Evolutionary conservation across 2,797 vertebrate species (phyloP).

Genomic region (Neopelma chrysocephalum): DNA sequence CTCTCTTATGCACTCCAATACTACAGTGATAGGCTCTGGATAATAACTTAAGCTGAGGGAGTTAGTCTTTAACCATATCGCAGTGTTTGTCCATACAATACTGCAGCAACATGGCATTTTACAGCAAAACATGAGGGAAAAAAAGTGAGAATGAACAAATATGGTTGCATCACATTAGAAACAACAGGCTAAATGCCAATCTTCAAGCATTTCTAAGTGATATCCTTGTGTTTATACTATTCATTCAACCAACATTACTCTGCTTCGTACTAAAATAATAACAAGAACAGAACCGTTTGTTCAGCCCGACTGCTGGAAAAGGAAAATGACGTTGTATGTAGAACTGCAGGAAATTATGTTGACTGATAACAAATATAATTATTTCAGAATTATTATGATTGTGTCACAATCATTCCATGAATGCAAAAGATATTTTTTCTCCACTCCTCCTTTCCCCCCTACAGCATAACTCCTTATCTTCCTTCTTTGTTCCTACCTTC

Average conservation of each 20-base stretch:
- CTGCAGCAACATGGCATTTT: not conserved
- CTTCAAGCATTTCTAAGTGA: slow-evolving; percentile 50
- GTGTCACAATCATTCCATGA: slow-evolving; percentile 56
- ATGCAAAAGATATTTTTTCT: slow-evolving; percentile 54
- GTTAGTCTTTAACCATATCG: slow-evolving; percentile 27
- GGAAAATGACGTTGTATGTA: slow-evolving; percentile 38
- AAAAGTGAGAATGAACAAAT: slow-evolving; percentile 36
- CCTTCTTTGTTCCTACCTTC: slow-evolving; percentile 49
- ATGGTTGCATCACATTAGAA: not conserved
- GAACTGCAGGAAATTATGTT: slow-evolving; percentile 72
- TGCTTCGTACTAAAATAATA: slow-evolving; percentile 61
- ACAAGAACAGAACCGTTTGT: slow-evolving; percentile 61
- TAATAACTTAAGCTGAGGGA: slow-evolving; percentile 9
- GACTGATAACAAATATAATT: slow-evolving; percentile 76
- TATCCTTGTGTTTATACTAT: slow-evolving; percentile 58
- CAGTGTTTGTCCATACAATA: not conserved
- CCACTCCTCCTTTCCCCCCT: not conserved
- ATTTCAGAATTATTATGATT: slow-evolving; percentile 67
- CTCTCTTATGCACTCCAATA: not conserved
- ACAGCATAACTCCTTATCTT: slow-evolving; percentile 44
- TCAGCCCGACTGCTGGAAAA: slow-evolving; percentile 60
- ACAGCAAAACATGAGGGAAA: slow-evolving; percentile 6
- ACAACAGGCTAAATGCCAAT: slow-evolving; percentile 37
- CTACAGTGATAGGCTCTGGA: not conserved
- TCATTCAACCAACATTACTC: slow-evolving; percentile 60